Evolutionary conservation across 2,113 vertebrate species (phyloP).

Genomic region (Tenrec ecaudatus): DNA sequence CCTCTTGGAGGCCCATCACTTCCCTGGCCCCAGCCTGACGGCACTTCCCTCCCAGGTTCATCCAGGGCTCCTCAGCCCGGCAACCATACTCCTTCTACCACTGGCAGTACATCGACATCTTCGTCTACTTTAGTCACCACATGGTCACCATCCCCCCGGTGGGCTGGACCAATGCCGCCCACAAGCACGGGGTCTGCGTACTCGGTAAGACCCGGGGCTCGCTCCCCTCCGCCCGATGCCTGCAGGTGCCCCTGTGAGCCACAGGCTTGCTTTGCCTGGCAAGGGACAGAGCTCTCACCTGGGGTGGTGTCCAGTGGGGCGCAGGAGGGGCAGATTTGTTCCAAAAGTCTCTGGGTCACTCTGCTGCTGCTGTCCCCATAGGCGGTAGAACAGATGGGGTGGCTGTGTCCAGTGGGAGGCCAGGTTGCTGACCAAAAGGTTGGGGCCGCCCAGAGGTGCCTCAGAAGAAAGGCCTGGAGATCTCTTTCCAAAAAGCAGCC

Average conservation of each 20-base stretch:
- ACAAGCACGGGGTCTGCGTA: constrained; percentile 92
- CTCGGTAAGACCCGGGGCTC: constrained; percentile 88
- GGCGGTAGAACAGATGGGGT: rapidly evolving
- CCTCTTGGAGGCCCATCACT: not conserved
- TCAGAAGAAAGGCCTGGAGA: not conserved
- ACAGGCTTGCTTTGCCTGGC: too few species aligned
- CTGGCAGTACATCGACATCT: constrained; percentile 95
- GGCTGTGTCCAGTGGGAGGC: too few species aligned
- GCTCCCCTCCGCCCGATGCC: rapidly evolving
- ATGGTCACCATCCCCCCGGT: constrained; percentile 94
- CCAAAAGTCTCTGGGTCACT: not conserved
- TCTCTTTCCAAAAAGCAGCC: not conserved
- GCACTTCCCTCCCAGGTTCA: constrained; percentile 87
- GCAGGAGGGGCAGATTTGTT: too few species aligned
- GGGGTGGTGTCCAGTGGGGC: too few species aligned
- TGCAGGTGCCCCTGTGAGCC: not conserved
- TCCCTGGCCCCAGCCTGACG: not conserved
- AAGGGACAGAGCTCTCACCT: too few species aligned
- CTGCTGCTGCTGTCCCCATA: not conserved
- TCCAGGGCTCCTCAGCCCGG: constrained; percentile 89
- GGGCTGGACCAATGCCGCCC: constrained; percentile 95
- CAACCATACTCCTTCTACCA: constrained; percentile 96
- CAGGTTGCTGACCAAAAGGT: too few species aligned
- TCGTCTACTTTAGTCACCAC: constrained; percentile 97
- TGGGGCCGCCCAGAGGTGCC: not conserved